Conservation (phyloP, 35 echinoderm and acorn worm species). For the Amphiura filiformis region DNA sequence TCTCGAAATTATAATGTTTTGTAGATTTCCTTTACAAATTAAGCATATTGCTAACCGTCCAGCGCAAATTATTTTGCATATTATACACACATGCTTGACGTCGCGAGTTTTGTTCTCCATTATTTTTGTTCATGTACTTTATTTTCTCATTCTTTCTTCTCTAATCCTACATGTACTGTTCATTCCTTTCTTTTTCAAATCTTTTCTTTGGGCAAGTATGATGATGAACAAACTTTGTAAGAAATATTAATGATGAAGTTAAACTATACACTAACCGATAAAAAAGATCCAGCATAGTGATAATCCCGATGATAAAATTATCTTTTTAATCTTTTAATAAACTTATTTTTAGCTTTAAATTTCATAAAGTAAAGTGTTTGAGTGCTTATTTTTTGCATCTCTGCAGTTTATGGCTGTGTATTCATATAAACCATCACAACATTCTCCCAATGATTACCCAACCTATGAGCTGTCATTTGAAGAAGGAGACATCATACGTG, state of each 20-base stretch:
- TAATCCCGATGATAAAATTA: background rate
- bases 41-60: too few species aligned
- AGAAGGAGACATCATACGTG: conserved; percentile 80
- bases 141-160: too few species aligned
- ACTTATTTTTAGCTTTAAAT: background rate
- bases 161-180: too few species aligned
- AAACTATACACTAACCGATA: background rate
- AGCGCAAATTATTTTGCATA: too few species aligned
- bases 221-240: too few species aligned
- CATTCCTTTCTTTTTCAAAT: too few species aligned
- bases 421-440: conserved; percentile 71
- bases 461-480: conserved; percentile 80
- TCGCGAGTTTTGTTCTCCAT: too few species aligned
- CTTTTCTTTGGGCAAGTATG: too few species aligned
- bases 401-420: conserved; percentile 98
- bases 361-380: background rate
- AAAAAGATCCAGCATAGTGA: background rate
- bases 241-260: background rate
- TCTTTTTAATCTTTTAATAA: background rate
- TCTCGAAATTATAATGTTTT: too few species aligned
- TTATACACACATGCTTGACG: too few species aligned
- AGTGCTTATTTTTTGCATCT: background rate
- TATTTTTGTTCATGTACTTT: too few species aligned
- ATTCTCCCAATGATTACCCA: conserved; percentile 93
- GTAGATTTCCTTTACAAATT: too few species aligned